Base-by-base conservation (phyloP, 2,888 invertebrate genomes). In the Acleris sparsana region DNA sequence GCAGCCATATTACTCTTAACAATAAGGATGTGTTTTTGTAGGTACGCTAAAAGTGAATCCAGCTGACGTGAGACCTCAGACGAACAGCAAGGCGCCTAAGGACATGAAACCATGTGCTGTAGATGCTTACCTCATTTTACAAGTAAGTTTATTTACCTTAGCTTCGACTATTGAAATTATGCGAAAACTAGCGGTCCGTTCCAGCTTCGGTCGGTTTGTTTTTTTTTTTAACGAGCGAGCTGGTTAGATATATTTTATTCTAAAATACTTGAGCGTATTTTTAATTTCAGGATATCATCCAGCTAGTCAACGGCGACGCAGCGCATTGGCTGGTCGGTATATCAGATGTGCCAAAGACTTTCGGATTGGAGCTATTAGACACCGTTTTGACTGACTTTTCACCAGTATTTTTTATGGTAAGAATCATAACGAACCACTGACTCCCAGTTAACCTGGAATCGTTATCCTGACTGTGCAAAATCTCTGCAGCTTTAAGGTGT, bases 281-380 rank as follows among this genome's bases (percentile, higher is more conserved):
- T 43, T 22, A 39, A n/a, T 86, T 85, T 3, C 82, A 97, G 97
- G 99, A 99, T 89, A 95, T 99, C 75, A 98, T 99, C 46, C 98
- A 98, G 83, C 90, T 99, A 59, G 97, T 99, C 7, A 99, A 99
- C 89, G 98, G 98, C 0, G 99, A 99, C 86, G 96, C 98, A 77
- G 98, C 99, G 0, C 96, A 96, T 76, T 99, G 99, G 99, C 93
- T 99, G 64, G 95, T 97, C 53, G 99, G 99, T 6, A 97, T 99
- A 93, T 97, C 97, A 3, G 99, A 99, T 88, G 99, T 99, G 95
- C 99, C 99, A 3, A 94, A 99, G 76, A 98, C 99, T 0, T 98
- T 99, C 89, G 99, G 99, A 0, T 89, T 99, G 73, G 99, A 99
- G 84, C 93, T 99, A 22, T 88, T 99, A 55, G 99, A 99, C 84